Conservation (phyloP, 2,113 vertebrate species). For the Sylvietta virens region DNA sequence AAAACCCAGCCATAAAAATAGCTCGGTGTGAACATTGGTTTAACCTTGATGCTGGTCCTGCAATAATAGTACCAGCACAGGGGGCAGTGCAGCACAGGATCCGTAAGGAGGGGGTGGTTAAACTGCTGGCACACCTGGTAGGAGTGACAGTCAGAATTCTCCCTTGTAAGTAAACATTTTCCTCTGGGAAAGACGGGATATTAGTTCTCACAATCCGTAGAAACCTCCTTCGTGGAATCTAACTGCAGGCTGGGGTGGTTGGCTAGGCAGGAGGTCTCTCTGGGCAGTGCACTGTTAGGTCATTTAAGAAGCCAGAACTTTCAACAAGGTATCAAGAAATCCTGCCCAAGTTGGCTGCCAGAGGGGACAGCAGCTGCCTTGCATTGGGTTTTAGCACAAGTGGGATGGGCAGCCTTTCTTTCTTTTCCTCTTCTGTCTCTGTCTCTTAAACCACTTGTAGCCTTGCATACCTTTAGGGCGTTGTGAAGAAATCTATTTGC, state of each 20-base stretch:
- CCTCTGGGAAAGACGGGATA: neutral
- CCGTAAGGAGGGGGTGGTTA: neutral
- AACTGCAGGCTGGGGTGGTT: neutral
- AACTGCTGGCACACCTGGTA: neutral
- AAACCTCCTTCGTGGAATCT: neutral
- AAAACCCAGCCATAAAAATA: neutral
- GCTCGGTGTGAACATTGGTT: neutral
- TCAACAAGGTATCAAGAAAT: neutral
- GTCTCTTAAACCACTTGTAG: neutral
- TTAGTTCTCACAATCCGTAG: neutral
- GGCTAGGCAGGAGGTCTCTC: neutral
- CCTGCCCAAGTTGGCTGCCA: neutral
- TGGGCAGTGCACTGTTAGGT: neutral
- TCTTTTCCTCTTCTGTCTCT: neutral
- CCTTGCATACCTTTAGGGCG: neutral
- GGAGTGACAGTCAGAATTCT: neutral
- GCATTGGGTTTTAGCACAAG: neutral
- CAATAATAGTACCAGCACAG: neutral
- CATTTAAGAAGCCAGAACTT: neutral
- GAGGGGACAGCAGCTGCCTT: neutral
- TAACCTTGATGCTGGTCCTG: neutral
- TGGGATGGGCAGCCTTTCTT: neutral
- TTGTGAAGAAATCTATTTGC: neutral
- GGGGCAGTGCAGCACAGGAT: slow-evolving; percentile 1
- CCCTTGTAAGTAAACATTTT: neutral